These are phyloP conservation scores for Syngnathus floridae DNA, from an alignment of 2,113 vertebrate species.

Conservation along the genomic window DNA sequence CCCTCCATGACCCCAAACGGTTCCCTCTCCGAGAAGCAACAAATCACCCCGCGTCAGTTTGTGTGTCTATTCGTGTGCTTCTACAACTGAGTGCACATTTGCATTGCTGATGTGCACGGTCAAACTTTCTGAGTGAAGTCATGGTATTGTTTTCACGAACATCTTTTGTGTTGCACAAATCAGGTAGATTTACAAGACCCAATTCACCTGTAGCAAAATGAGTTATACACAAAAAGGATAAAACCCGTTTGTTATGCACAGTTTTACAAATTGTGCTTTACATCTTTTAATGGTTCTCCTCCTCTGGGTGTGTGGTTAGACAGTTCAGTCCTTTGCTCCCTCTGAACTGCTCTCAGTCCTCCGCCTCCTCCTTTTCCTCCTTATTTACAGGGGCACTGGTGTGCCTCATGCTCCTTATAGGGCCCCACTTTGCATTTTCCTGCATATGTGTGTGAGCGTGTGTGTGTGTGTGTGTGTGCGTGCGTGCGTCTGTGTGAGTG, in stretches of 20 bases:
- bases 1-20: slow-evolving; percentile 42
- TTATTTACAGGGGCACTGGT: slow-evolving; percentile 63
- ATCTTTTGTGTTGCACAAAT: background rate
- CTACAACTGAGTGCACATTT: background rate
- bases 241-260: slow-evolving; percentile 22
- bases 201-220: slow-evolving; percentile 9
- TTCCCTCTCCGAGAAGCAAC: slow-evolving; percentile 25
- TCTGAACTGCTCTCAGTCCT: slow-evolving; percentile 41
- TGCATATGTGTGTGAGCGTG: slow-evolving; percentile 45
- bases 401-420: slow-evolving; percentile 59
- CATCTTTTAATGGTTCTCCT: slow-evolving; percentile 53
- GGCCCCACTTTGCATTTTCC: slow-evolving; percentile 67
- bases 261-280: slow-evolving; percentile 56
- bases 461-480: slow-evolving; percentile 41
- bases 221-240: slow-evolving; percentile 8
- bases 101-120: background rate
- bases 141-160: background rate
- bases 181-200: background rate
- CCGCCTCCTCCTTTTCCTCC: slow-evolving; percentile 44
- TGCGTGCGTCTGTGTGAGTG: slow-evolving; percentile 51
- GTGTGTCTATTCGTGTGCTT: slow-evolving; percentile 16
- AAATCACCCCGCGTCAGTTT: slow-evolving; percentile 19
- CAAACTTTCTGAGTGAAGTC: background rate
- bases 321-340: slow-evolving; percentile 55
- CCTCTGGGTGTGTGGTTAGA: slow-evolving; percentile 48